phyloP scores from a whole-genome alignment of 2,888 invertebrate species.

The Caradrina clavipalpis region DNA sequence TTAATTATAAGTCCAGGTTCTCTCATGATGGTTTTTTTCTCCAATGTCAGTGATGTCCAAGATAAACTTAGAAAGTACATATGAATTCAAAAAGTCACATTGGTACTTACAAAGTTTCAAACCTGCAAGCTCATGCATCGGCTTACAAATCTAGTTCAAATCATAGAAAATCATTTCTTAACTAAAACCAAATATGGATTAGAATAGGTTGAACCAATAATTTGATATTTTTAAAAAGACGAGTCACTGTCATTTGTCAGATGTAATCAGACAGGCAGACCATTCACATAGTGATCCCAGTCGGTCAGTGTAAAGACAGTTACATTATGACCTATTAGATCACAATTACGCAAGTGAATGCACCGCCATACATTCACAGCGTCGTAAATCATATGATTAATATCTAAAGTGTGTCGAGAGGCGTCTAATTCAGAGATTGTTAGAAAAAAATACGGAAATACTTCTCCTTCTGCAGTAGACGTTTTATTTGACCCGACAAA shows the following conservation, averaged over 20 bases:
- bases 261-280: constrained; percentile 25
- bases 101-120: no score
- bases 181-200: neutral
- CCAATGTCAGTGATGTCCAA: no score
- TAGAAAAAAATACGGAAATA: constrained; percentile 53
- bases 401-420: constrained; percentile 53
- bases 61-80: no score
- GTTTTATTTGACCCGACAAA: constrained; percentile 37
- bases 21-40: no score
- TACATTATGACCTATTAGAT: constrained; percentile 67
- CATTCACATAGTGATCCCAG: constrained; percentile 16
- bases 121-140: no score
- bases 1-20: no score
- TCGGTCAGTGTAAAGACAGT: constrained; percentile 35
- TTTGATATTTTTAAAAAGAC: constrained; percentile 11
- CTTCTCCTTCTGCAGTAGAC: constrained; percentile 3
- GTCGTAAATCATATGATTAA: constrained; percentile 44
- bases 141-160: no score
- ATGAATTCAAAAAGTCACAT: no score
- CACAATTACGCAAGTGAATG: constrained; percentile 65
- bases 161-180: constrained; percentile 15
- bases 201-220: constrained; percentile 5
- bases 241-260: constrained; percentile 6
- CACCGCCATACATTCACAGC: constrained; percentile 57
- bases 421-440: constrained; percentile 34